These are phyloP conservation scores for Cenopis cana DNA, from an alignment of 2,888 invertebrate genomes.

Conservation along the genomic window DNA sequence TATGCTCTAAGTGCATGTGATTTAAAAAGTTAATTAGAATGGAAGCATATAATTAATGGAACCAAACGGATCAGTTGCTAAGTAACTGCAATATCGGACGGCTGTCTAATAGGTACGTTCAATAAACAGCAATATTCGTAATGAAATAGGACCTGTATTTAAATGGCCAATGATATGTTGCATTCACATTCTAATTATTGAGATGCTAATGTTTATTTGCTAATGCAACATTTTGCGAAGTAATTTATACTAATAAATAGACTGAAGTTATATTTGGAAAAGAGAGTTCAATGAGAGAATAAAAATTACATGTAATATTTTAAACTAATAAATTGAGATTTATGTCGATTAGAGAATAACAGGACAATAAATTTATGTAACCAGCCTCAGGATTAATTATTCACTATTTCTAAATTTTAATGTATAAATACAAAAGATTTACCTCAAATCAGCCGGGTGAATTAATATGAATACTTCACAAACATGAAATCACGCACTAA, in stretches of 20 bases:
- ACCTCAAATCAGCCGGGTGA: background rate
- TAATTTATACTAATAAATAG: background rate
- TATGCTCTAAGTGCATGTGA: background rate
- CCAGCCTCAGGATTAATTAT: too few species aligned
- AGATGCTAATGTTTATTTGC: background rate
- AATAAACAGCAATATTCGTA: background rate
- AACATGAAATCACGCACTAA: constrained; percentile 1
- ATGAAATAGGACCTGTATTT: constrained; percentile 5
- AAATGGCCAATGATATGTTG: too few species aligned
- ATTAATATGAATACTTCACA: background rate
- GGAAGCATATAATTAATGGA: constrained; percentile 1
- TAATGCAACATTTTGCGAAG: too few species aligned
- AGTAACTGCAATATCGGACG: background rate
- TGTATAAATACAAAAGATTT: too few species aligned
- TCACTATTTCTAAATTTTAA: too few species aligned
- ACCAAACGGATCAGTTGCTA: constrained; percentile 1
- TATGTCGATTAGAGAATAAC: too few species aligned
- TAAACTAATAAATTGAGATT: too few species aligned
- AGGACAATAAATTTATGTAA: too few species aligned
- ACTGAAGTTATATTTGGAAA: background rate
- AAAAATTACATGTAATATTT: background rate
- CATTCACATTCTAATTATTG: background rate
- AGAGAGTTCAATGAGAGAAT: background rate
- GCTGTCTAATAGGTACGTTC: background rate
- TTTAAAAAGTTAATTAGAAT: constrained; percentile 20